Evolutionary conservation across 1,140 invertebrate genomes (phyloP).

Genomic region (Acromyrmex heyeri): DNA sequence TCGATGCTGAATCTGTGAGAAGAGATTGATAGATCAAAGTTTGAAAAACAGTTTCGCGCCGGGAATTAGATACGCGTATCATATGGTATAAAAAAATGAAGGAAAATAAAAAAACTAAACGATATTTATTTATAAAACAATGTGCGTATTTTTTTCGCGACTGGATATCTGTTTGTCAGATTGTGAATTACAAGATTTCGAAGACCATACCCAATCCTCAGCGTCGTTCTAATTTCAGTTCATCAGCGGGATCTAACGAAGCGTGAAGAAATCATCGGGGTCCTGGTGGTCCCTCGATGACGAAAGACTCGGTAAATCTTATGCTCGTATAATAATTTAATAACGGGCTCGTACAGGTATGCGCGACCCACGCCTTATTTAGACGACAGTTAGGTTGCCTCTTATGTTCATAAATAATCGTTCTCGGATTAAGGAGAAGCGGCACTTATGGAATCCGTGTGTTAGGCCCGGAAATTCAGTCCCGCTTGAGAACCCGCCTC

Average conservation of each 20-base stretch:
- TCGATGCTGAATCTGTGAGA: neutral
- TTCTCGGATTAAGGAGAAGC: slow-evolving; percentile 77
- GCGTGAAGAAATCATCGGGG: slow-evolving; percentile 59
- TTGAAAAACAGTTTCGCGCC: neutral
- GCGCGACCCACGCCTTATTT: slow-evolving; percentile 73
- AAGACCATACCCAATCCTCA: neutral
- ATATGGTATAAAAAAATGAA: neutral
- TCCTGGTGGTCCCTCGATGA: slow-evolving; percentile 75
- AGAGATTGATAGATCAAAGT: neutral
- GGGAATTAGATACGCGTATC: neutral
- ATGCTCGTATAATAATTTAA: slow-evolving; percentile 83
- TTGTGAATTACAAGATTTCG: neutral
- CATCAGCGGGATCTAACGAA: slow-evolving; percentile 55
- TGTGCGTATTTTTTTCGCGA: too few relatives aligned
- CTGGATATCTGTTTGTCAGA: neutral
- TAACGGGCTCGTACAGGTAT: slow-evolving; percentile 77
- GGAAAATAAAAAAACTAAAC: neutral
- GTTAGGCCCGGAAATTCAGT: slow-evolving; percentile 65
- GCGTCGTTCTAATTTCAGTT: slow-evolving; percentile 59
- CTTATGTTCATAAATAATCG: slow-evolving; percentile 83
- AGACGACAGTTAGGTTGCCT: slow-evolving; percentile 70
- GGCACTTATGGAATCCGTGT: slow-evolving; percentile 62
- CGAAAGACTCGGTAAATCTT: slow-evolving; percentile 80
- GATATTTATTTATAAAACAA: neutral
- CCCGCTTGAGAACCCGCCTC: slow-evolving; percentile 56